Percentiles rank a stretch among this genome's conserved stretches.
Conservation (phyloP, 2,113 vertebrate genomes). For the Oceanites oceanicus region DNA sequence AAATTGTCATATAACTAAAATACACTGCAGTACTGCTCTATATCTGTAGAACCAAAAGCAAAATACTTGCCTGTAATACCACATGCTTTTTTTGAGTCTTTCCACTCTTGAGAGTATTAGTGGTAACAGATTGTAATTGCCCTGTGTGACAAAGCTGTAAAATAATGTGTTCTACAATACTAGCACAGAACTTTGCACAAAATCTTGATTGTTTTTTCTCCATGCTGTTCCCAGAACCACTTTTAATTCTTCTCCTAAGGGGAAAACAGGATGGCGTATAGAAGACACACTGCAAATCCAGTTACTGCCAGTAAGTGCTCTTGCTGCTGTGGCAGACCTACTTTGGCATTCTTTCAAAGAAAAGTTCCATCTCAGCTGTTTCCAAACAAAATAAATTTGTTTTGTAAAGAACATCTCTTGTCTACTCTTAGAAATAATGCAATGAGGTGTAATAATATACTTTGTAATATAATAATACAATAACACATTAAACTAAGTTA, state of each 20-base stretch:
- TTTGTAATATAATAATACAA: background rate
- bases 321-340: background rate
- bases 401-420: background rate
- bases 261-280: background rate
- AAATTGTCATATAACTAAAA: background rate
- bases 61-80: background rate
- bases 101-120: background rate
- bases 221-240: background rate
- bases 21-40: background rate
- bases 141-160: background rate
- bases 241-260: constrained; percentile 28
- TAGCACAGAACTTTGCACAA: background rate
- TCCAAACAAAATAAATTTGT: background rate
- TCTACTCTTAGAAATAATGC: background rate
- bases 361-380: background rate
- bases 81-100: background rate
- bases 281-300: background rate
- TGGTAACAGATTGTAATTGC: background rate
- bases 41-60: background rate
- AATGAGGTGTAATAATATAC: background rate
- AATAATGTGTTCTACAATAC: background rate
- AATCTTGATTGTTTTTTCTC: background rate
- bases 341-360: background rate
- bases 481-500: background rate
- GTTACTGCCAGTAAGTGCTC: background rate